Base-by-base conservation (phyloP, 2,888 invertebrate species). In the Pandemis corylana region DNA sequence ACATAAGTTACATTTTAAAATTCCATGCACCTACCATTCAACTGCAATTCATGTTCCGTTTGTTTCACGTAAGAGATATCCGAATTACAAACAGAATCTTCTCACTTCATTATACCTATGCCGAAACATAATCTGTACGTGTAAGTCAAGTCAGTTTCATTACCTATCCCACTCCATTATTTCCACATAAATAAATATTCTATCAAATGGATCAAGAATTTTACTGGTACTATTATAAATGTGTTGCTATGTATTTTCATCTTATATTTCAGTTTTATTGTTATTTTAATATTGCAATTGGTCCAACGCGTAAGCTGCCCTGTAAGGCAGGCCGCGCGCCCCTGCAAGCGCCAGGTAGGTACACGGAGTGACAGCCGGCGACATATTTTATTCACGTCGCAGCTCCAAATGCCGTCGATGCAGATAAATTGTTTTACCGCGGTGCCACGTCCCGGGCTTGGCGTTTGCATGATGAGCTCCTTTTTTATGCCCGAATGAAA, bases 351-450 rank as follows among this genome's bases (percentile, higher is more conserved):
- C 46, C 69, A 77, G n/a, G 20, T 28, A 77, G 78, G 90, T 90
- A 90, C 87, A 81, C 88, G 81, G 90, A 90, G 84, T 92, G 93
- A 93, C 94, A 92, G 93, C 83, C 91, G 88, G 89, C 90, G 94
- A 93, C 94, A 94, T 94, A 94, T 94, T 92, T 94, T 94, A 94
- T 94, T 94, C 94, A 94, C 85, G 83, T 86, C 91, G 89, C 90
- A 86, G 85, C 90, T 91, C 93, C 94, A 92, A 93, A 93, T 91
- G 88, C 93, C 93, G 93, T 94, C 94, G 94, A 94, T 92, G 94
- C 90, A 93, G 94, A 94, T 94, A 94, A 94, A 94, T 94, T 94
- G 94, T 94, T 94, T 94, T 93, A 94, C 92, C 94, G 91, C 93
- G 93, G 84, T 83, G 87, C 92, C 91, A 92, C 92, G 93, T 93